Conservation (phyloP, 2,888 invertebrate genomes). For the Boloria euphrosyne region DNA sequence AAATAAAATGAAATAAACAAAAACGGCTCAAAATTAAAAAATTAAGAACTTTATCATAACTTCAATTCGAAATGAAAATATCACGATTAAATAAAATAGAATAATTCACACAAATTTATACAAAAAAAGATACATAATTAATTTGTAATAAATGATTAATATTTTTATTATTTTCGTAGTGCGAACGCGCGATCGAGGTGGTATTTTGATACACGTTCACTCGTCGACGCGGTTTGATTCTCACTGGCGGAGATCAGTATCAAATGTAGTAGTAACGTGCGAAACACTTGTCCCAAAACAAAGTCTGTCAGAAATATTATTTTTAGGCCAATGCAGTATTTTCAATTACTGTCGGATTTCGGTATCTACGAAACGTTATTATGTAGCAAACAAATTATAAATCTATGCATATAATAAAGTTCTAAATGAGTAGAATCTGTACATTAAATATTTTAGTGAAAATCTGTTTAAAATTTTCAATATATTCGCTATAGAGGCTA, state of each 20-base stretch:
- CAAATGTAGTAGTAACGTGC: conserved; percentile 37
- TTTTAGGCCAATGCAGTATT: conserved; percentile 30
- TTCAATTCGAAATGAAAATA: conserved; percentile 14
- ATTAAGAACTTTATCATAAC: conserved; percentile 26
- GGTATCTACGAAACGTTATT: conserved; percentile 28
- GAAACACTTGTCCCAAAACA: conserved; percentile 40
- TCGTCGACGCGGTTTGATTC: conserved; percentile 53
- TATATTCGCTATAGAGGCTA: too few relatives aligned
- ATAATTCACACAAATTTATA: conserved; percentile 20
- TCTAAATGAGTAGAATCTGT: neutral
- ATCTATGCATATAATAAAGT: neutral
- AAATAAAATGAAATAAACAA: neutral
- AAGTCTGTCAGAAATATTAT: conserved; percentile 35
- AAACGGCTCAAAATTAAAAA: neutral
- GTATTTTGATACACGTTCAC: conserved; percentile 52
- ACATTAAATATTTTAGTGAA: neutral
- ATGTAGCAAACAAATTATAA: conserved; percentile 5
- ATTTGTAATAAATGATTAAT: conserved; percentile 42
- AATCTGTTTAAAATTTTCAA: too few relatives aligned
- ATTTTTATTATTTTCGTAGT: conserved; percentile 42
- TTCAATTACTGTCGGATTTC: conserved; percentile 27
- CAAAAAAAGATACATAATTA: conserved; percentile 36
- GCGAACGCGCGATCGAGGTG: conserved; percentile 51
- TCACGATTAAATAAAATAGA: conserved; percentile 18
- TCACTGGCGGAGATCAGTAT: conserved; percentile 50